Percentiles rank a stretch among this genome's conserved stretches.
Evolutionary conservation across 2,113 vertebrate genomes (phyloP).

Genomic region (Argyrosomus japonicus): DNA sequence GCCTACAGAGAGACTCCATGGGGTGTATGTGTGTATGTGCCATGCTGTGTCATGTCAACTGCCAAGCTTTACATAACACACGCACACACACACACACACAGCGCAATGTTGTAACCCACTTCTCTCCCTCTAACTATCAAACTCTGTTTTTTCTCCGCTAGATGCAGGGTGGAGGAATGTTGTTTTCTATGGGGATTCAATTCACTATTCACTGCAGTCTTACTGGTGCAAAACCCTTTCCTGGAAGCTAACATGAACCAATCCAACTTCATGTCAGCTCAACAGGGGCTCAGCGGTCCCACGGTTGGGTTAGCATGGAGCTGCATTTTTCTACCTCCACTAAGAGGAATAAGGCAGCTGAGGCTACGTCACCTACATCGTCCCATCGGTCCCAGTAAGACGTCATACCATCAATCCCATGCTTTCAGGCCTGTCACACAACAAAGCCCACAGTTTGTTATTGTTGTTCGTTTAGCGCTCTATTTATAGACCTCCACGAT

Average conservation of each 20-base stretch:
- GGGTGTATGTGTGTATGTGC: constrained; percentile 30
- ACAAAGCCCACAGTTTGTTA: constrained; percentile 68
- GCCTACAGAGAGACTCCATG: constrained; percentile 43
- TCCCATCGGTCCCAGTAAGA: constrained; percentile 43
- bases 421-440: constrained; percentile 55
- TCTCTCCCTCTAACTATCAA: constrained; percentile 62
- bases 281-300: constrained; percentile 60
- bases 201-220: constrained; percentile 75
- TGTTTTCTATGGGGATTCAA: constrained; percentile 75
- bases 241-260: constrained; percentile 71
- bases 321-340: constrained; percentile 47
- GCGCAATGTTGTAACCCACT: constrained; percentile 62
- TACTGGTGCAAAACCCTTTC: constrained; percentile 73
- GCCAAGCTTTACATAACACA: constrained; percentile 57
- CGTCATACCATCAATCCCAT: constrained; percentile 55
- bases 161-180: constrained; percentile 70
- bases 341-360: constrained; percentile 64
- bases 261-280: constrained; percentile 74
- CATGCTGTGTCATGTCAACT: constrained; percentile 66
- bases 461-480: constrained; percentile 72
- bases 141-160: constrained; percentile 50
- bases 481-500: constrained; percentile 75
- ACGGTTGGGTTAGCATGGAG: constrained; percentile 57
- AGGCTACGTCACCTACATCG: constrained; percentile 63
- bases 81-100: constrained; percentile 41